phyloP scores from a whole-genome alignment of 1,140 invertebrate species.

The Zaprionus lachaisei region DNA sequence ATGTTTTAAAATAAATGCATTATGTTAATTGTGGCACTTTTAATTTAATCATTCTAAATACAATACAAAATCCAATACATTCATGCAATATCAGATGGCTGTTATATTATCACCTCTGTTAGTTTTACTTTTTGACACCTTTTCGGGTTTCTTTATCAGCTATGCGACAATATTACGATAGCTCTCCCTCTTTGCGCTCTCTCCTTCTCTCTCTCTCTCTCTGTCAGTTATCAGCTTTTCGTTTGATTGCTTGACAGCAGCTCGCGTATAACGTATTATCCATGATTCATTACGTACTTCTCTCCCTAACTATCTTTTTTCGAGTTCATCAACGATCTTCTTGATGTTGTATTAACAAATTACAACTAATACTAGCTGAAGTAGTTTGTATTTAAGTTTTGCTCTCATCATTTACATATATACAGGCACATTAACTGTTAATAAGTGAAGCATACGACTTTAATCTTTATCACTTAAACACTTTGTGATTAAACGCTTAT shows the following conservation, averaged over 20 bases:
- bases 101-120: constrained; percentile 32
- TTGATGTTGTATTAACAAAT: constrained; percentile 27
- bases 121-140: constrained; percentile 41
- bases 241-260: constrained; percentile 38
- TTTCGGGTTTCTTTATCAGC: constrained; percentile 48
- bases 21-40: not conserved
- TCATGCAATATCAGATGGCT: not conserved
- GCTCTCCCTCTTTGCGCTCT: not conserved
- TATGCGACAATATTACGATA: constrained; percentile 41
- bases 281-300: constrained; percentile 53
- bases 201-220: constrained; percentile 10
- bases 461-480: constrained; percentile 9
- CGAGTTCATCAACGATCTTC: constrained; percentile 41
- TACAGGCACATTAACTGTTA: not conserved
- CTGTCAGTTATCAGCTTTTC: constrained; percentile 55
- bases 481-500: constrained; percentile 60
- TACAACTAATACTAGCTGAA: constrained; percentile 28
- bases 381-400: not conserved
- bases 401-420: not conserved
- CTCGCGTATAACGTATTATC: constrained; percentile 24
- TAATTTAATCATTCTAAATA: not conserved
- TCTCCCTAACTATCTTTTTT: constrained; percentile 26
- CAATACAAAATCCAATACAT: not conserved
- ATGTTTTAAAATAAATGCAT: not conserved
- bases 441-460: constrained; percentile 18